A percentile compares a stretch with the other conserved stretches of the same genome.
phyloP scores from a whole-genome alignment of 2,888 invertebrate species.

The Tachystola acroxantha region DNA sequence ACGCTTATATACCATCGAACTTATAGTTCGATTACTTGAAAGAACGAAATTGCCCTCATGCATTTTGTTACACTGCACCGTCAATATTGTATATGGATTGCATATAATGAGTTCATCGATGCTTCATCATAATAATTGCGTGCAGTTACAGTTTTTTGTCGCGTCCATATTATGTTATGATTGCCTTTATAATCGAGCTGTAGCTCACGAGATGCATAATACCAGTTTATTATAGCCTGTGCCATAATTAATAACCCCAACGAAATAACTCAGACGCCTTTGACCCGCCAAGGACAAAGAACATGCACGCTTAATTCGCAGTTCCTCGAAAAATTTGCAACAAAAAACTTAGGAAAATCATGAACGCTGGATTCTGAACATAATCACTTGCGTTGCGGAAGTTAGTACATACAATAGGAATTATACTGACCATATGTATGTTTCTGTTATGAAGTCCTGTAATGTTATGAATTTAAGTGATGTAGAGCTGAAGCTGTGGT shows the following conservation, averaged over 20 bases:
- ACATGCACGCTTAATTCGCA: constrained; percentile 37
- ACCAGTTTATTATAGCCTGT: constrained; percentile 47
- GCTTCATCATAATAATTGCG: constrained; percentile 31
- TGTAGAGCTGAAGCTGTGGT: too few relatives aligned
- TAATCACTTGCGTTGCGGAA: too few relatives aligned
- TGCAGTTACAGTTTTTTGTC: constrained; percentile 42
- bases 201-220: constrained; percentile 50
- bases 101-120: constrained; percentile 17
- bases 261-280: constrained; percentile 28
- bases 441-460: too few relatives aligned
- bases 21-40: too few relatives aligned
- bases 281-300: constrained; percentile 52
- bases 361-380: too few relatives aligned
- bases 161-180: constrained; percentile 38
- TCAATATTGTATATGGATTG: too few relatives aligned
- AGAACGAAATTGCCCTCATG: too few relatives aligned
- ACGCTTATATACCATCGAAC: too few relatives aligned
- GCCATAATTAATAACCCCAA: constrained; percentile 52
- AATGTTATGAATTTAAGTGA: too few relatives aligned
- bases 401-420: too few relatives aligned
- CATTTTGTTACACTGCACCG: too few relatives aligned
- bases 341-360: constrained; percentile 30
- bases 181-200: constrained; percentile 49
- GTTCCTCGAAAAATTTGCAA: constrained; percentile 43
- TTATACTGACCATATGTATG: too few relatives aligned